Evolutionary conservation across 2,888 invertebrate genomes (phyloP).

Genomic region (Lepidonotus clava): DNA sequence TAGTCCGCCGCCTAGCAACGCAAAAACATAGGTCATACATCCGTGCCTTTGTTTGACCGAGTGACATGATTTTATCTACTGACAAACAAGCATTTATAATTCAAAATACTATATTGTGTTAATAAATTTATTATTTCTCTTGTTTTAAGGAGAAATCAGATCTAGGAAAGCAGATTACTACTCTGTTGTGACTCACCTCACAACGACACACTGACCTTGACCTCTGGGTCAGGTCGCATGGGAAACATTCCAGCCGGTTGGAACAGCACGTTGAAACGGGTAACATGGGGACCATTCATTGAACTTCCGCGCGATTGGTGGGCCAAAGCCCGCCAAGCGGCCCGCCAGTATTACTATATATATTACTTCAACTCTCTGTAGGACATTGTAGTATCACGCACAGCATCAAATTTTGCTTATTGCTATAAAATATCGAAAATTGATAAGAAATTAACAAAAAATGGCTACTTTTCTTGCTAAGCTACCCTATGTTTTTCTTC

Average conservation of each 20-base stretch:
- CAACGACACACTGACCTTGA: not conserved
- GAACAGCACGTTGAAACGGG: not conserved
- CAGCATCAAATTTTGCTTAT: too few species aligned
- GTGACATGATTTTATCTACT: not conserved
- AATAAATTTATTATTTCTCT: not conserved
- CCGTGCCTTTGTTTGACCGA: not conserved
- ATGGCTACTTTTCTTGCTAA: too few species aligned
- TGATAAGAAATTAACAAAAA: too few species aligned
- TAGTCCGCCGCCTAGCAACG: slow-evolving; percentile 52
- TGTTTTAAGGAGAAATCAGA: too few species aligned
- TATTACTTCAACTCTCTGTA: too few species aligned
- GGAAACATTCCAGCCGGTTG: not conserved
- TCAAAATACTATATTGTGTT: not conserved
- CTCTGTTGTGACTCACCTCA: not conserved
- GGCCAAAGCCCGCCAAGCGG: too few species aligned
- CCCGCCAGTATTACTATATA: too few species aligned
- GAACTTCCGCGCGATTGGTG: too few species aligned
- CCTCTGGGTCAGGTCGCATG: not conserved
- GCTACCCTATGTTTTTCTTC: too few species aligned
- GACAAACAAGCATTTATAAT: not conserved
- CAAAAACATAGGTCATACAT: slow-evolving; percentile 35
- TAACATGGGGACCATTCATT: not conserved
- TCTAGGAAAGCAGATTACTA: too few species aligned
- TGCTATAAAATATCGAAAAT: too few species aligned
- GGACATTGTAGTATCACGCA: too few species aligned